These are phyloP conservation scores for Falco punctatus DNA, from an alignment of 2,113 vertebrate genomes.

Conservation along the genomic window DNA sequence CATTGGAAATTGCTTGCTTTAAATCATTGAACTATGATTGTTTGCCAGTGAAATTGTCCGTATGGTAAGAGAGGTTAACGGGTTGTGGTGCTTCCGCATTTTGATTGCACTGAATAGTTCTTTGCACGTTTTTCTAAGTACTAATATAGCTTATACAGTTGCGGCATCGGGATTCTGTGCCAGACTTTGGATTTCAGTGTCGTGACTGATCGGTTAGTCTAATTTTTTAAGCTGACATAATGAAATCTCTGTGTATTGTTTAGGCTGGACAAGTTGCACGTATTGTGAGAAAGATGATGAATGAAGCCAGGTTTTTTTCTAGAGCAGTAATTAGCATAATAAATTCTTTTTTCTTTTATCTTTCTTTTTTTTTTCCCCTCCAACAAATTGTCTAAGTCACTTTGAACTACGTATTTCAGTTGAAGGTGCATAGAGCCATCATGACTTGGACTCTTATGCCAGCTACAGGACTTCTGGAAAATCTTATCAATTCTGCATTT, in stretches of 20 bases:
- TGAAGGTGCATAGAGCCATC: neutral
- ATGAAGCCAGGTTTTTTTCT: neutral
- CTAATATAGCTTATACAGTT: neutral
- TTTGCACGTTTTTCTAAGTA: neutral
- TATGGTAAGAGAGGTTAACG: neutral
- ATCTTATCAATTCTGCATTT: neutral
- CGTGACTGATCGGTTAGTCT: neutral
- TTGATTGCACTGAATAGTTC: neutral
- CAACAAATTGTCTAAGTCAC: neutral
- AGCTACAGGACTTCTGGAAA: neutral
- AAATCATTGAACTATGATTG: neutral
- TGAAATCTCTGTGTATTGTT: neutral
- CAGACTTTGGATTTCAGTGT: neutral
- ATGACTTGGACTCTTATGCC: neutral
- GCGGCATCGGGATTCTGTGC: neutral
- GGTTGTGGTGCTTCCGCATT: neutral
- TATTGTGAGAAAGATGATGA: neutral
- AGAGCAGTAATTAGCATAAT: neutral
- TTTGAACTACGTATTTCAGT: neutral
- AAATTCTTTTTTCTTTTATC: neutral
- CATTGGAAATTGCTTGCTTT: neutral
- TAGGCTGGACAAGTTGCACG: neutral
- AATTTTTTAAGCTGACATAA: neutral
- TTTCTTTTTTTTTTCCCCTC: fast-evolving
- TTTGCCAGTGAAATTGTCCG: neutral